Base-by-base conservation (phyloP, 2,113 vertebrate species). In the Shinisaurus crocodilurus region DNA sequence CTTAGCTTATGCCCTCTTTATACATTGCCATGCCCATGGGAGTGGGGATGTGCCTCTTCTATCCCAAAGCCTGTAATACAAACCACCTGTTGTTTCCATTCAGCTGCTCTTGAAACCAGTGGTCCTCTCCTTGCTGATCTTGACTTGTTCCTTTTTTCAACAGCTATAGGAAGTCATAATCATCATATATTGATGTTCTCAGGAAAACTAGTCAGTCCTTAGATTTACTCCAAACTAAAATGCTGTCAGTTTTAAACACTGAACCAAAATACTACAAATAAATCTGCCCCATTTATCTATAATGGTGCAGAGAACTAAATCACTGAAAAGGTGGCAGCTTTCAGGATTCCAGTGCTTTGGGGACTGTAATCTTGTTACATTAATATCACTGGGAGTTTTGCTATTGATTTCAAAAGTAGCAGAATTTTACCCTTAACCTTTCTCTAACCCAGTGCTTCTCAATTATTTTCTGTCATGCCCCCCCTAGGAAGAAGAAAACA, bases 31-130 rank as follows among this genome's bases (percentile, higher is more conserved):
- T 69, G 15, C 65, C 32, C 32, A 65, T 69, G 13, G 12, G 37
- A 85, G 23, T n/a, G 77, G 34, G 43, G 76, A 90, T 79, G 57
- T 90, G 72, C 70, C 89, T 92, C 93, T 72, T 82, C 86, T 84
- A 77, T 86, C 4, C 91, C 89, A 57, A 88, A 93, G 5, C 70
- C 87, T 48, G 54, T 86, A 40, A 72, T 83, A 79, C 50, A 93
- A 93, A 87, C 3, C 23, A 70, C 54, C 37, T 93, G 69, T 87
- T 67, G 86, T 43, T 79, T 87, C 23, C 20, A 70, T 18, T 88
- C 50, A 92, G 32, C 2, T 91, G 32, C 74, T 92, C 74, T 82
- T 89, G 88, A 76, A 18, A n/a, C 6, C 74, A 84, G 3, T 2
- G 82, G 10, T 6, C 67, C 82, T 48, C 67, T 54, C 67, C 13